A percentile compares a stretch with the other conserved stretches of the same genome.
Conservation (phyloP, 2,113 vertebrate species). For the Ophthalmolycus amberensis region DNA sequence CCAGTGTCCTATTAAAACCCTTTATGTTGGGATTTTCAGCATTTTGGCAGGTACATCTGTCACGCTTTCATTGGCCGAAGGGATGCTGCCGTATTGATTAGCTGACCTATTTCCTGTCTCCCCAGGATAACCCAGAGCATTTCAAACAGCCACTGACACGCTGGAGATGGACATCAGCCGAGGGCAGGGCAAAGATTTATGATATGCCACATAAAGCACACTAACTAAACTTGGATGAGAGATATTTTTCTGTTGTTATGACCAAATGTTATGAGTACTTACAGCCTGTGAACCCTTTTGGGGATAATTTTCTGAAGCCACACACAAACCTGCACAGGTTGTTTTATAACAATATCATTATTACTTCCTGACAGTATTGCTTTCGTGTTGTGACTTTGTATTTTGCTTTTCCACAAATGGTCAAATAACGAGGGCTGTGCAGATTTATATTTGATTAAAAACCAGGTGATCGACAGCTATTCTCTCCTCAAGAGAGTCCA, state of each 20-base stretch:
- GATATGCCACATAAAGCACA: background rate
- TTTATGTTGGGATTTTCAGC: slow-evolving; percentile 33
- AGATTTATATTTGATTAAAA: slow-evolving; percentile 3
- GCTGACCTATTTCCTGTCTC: slow-evolving; percentile 49
- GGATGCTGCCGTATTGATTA: slow-evolving; percentile 54
- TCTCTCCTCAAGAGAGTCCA: background rate
- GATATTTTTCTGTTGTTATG: background rate
- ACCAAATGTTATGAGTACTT: too few species aligned
- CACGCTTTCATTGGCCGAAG: slow-evolving; percentile 28
- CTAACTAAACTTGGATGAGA: background rate
- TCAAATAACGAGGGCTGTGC: background rate
- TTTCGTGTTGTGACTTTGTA: background rate
- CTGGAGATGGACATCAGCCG: background rate
- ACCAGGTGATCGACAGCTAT: background rate
- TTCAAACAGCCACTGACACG: background rate
- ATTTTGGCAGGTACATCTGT: slow-evolving; percentile 61
- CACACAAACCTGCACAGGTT: background rate
- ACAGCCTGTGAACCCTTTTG: background rate
- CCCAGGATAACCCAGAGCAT: slow-evolving; percentile 22
- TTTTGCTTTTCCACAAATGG: too few species aligned
- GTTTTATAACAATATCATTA: background rate
- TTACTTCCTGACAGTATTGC: background rate
- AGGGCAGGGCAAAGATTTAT: background rate
- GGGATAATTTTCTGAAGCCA: background rate
- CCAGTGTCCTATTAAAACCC: slow-evolving; percentile 24